phyloP scores from a whole-genome alignment of 2,113 vertebrate species.

The Notiomystis cincta region DNA sequence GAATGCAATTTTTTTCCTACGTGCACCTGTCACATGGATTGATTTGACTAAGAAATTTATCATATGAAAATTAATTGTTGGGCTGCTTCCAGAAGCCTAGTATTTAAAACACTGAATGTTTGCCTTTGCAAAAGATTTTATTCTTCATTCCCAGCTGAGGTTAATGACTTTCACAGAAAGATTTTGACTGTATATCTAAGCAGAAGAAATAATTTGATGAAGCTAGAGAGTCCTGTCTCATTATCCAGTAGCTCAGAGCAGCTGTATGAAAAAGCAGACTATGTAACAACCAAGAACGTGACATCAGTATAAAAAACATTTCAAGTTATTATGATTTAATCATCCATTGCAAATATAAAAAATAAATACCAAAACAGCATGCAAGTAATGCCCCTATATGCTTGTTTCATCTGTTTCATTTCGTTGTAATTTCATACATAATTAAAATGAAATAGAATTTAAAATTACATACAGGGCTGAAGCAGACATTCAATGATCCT shows the following conservation, averaged over 20 bases:
- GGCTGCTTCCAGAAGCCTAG: neutral
- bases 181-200: neutral
- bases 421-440: neutral
- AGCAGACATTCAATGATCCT: neutral
- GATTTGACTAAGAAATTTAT: neutral
- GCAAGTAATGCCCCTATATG: neutral
- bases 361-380: neutral
- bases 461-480: neutral
- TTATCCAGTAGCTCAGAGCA: neutral
- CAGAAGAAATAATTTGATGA: neutral
- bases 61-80: neutral
- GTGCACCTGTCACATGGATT: neutral
- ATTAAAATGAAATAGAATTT: slow-evolving; percentile 26
- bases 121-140: neutral
- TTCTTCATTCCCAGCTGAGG: neutral
- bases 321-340: neutral
- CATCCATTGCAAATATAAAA: neutral
- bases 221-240: neutral
- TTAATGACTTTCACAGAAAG: neutral
- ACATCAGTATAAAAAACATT: neutral
- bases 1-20: neutral
- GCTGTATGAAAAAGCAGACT: neutral
- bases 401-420: neutral
- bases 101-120: neutral
- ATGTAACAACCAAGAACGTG: neutral